Evolutionary conservation across 53 echinoderm and acorn worm species (phyloP).

Genomic region (Arbacia lixula): DNA sequence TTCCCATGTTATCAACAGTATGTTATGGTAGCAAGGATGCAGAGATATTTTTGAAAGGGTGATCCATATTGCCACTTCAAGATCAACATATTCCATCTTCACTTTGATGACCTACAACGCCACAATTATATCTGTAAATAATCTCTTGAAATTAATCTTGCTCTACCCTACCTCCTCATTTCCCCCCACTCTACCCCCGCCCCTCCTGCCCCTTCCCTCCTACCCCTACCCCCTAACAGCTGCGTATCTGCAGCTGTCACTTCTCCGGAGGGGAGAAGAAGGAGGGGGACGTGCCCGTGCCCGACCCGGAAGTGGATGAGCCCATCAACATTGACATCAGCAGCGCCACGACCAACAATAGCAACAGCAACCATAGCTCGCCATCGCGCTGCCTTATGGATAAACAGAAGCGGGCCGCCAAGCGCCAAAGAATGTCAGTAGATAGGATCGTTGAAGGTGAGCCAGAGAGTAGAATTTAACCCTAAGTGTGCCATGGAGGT

Average conservation of each 20-base stretch:
- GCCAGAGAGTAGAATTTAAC: too few relatives aligned
- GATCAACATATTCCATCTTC: too few relatives aligned
- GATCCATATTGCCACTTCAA: too few relatives aligned
- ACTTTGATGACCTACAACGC: too few relatives aligned
- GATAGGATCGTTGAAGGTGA: constrained; percentile 99
- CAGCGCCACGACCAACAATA: constrained; percentile 69
- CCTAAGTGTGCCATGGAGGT: too few relatives aligned
- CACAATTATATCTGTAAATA: too few relatives aligned
- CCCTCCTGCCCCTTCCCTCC: not conserved
- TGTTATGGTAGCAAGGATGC: too few relatives aligned
- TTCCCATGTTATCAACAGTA: too few relatives aligned
- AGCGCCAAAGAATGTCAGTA: constrained; percentile 99
- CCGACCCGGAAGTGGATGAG: constrained; percentile 96
- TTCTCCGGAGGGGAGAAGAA: constrained; percentile 98
- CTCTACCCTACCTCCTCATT: too few relatives aligned
- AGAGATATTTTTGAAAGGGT: too few relatives aligned
- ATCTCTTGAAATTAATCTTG: too few relatives aligned
- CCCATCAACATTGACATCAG: constrained; percentile 98
- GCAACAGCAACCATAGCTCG: constrained; percentile 75
- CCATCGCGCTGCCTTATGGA: constrained; percentile 98
- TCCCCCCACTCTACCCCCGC: too few relatives aligned
- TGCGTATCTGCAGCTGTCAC: constrained; percentile 99
- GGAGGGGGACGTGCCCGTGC: constrained; percentile 99
- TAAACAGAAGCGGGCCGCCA: constrained; percentile 88
- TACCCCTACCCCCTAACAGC: constrained; percentile 47